Percentiles rank a stretch among this genome's conserved stretches.
phyloP scores from a whole-genome alignment of 2,797 vertebrate species.

The Euthynnus affinis region DNA sequence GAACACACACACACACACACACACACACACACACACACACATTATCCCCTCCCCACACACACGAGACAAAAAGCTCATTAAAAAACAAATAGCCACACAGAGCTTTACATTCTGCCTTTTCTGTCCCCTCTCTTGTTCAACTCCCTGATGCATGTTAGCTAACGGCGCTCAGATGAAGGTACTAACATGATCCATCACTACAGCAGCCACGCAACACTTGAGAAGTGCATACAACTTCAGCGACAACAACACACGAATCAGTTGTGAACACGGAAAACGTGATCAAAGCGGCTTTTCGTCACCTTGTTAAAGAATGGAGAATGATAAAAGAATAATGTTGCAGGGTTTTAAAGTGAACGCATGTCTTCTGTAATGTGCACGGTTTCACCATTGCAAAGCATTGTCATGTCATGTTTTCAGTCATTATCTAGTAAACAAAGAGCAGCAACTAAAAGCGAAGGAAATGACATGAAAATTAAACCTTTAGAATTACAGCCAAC shows the following conservation, averaged over 20 bases:
- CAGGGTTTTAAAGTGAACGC: not conserved
- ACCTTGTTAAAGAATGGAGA: conserved; percentile 3
- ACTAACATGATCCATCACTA: conserved; percentile 6
- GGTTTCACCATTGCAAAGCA: not conserved
- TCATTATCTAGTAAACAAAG: not conserved
- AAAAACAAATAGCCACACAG: conserved; percentile 55
- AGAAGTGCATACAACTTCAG: conserved; percentile 19
- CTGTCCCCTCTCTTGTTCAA: conserved; percentile 24
- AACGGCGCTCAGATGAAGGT: conserved; percentile 9
- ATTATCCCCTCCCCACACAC: not conserved
- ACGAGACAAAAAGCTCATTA: conserved; percentile 40
- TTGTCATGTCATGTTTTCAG: not conserved
- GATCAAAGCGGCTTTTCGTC: not conserved
- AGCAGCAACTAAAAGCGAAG: not conserved
- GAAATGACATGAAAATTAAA: not conserved
- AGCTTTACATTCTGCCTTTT: conserved; percentile 25
- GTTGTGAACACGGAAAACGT: not conserved
- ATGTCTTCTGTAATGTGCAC: not conserved
- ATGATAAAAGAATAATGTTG: not conserved
- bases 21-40: conserved; percentile 14
- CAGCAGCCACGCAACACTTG: not conserved
- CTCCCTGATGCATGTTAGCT: conserved; percentile 20
- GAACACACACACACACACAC: conserved; percentile 6
- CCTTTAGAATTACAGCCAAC: not conserved
- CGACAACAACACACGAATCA: not conserved